Evolutionary conservation across 1,140 invertebrate genomes (phyloP).

Genomic region (Drosophila chauvacae): DNA sequence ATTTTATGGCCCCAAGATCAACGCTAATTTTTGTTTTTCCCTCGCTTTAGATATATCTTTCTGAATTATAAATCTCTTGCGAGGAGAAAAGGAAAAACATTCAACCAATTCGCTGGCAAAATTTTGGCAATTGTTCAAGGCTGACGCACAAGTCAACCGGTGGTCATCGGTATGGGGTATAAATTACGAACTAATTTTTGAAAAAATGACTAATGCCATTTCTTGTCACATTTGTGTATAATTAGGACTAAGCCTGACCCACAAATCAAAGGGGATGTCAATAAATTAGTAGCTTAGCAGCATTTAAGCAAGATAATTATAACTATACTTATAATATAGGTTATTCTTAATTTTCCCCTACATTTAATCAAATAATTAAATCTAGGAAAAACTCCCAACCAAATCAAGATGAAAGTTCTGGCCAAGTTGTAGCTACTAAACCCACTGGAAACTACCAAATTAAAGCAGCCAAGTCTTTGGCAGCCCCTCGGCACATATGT

Average conservation of each 20-base stretch:
- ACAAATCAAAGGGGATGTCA: conserved; percentile 3
- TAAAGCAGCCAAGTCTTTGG: conserved; percentile 14
- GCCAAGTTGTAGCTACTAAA: conserved; percentile 15
- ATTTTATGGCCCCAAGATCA: conserved; percentile 55
- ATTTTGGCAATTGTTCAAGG: conserved; percentile 78
- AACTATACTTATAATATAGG: too few relatives aligned
- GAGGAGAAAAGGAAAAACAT: conserved; percentile 24
- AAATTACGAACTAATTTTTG: conserved; percentile 9
- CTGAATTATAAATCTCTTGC: conserved; percentile 57
- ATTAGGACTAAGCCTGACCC: conserved; percentile 20
- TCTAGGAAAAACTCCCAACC: background rate
- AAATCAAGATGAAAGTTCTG: conserved; percentile 72
- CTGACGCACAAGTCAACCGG: conserved; percentile 51
- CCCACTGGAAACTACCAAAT: conserved; percentile 7
- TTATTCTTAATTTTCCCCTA: too few relatives aligned
- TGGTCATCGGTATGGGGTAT: conserved; percentile 12
- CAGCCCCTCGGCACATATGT: conserved; percentile 29
- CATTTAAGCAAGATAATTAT: background rate
- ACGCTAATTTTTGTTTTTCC: conserved; percentile 29
- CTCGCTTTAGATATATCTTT: conserved; percentile 10
- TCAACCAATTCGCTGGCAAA: conserved; percentile 35
- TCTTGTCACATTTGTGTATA: conserved; percentile 15
- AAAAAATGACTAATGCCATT: conserved; percentile 27
- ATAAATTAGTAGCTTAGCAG: background rate
- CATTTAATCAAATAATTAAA: background rate